Evolutionary conservation across 2,888 invertebrate species (phyloP).

Genomic region (Junonia oenone): DNA sequence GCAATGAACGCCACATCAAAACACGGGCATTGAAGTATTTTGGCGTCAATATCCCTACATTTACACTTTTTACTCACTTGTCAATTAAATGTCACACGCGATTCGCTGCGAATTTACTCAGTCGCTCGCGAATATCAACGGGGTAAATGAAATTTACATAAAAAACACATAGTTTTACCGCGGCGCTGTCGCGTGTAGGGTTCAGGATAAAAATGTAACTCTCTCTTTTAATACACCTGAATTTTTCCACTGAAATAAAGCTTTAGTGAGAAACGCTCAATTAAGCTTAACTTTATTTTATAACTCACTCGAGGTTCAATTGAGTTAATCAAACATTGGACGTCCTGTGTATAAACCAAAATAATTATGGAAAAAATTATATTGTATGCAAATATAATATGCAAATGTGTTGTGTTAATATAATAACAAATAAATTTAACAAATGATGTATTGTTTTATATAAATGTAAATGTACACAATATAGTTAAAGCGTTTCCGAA

Average conservation of each 20-base stretch:
- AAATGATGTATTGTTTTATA: neutral
- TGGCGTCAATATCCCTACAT: slow-evolving; percentile 54
- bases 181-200: slow-evolving; percentile 33
- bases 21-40: slow-evolving; percentile 40
- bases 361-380: neutral
- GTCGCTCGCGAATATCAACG: slow-evolving; percentile 62
- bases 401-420: neutral
- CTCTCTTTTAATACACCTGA: slow-evolving; percentile 28
- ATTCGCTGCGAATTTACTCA: slow-evolving; percentile 68
- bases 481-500: neutral
- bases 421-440: neutral
- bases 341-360: neutral
- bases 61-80: slow-evolving; percentile 68
- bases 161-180: slow-evolving; percentile 53
- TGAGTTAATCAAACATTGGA: slow-evolving; percentile 11
- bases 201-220: slow-evolving; percentile 26
- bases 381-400: neutral
- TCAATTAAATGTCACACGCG: slow-evolving; percentile 71
- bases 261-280: slow-evolving; percentile 23
- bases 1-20: slow-evolving; percentile 35
- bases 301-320: slow-evolving; percentile 19
- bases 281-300: slow-evolving; percentile 24
- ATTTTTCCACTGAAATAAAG: slow-evolving; percentile 24
- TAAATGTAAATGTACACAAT: neutral
- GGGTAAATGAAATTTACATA: slow-evolving; percentile 71